phyloP scores from a whole-genome alignment of 2,113 vertebrate genomes.

The Alethe castanea region DNA sequence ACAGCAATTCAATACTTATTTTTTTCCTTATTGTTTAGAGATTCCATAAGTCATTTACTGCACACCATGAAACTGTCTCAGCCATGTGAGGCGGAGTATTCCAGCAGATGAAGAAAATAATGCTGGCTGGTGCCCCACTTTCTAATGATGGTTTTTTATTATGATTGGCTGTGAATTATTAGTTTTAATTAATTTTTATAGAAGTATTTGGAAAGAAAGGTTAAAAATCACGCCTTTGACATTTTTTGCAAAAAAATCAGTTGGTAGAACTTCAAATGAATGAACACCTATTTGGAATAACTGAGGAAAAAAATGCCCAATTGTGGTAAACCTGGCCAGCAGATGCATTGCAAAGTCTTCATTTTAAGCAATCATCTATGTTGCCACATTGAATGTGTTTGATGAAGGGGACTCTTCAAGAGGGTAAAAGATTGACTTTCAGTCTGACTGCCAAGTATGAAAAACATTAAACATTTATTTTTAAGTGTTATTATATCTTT shows the following conservation, averaged over 20 bases:
- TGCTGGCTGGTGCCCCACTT: background rate
- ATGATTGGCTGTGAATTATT: background rate
- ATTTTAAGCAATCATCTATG: background rate
- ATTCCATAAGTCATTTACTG: background rate
- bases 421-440: background rate
- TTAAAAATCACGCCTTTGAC: background rate
- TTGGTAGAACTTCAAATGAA: background rate
- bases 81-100: background rate
- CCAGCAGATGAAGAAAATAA: background rate
- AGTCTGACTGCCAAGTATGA: background rate
- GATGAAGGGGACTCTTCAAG: background rate
- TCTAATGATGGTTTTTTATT: background rate
- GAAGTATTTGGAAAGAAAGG: background rate
- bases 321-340: background rate
- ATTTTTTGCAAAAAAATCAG: background rate
- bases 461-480: background rate
- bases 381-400: background rate
- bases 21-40: background rate
- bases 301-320: background rate
- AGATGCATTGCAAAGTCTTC: background rate
- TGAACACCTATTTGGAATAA: background rate
- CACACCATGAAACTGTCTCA: background rate
- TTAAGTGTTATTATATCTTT: background rate
- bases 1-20: background rate
- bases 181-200: background rate